phyloP scores from a whole-genome alignment of 2,888 invertebrate genomes.

The Ornithoptera priamus region DNA sequence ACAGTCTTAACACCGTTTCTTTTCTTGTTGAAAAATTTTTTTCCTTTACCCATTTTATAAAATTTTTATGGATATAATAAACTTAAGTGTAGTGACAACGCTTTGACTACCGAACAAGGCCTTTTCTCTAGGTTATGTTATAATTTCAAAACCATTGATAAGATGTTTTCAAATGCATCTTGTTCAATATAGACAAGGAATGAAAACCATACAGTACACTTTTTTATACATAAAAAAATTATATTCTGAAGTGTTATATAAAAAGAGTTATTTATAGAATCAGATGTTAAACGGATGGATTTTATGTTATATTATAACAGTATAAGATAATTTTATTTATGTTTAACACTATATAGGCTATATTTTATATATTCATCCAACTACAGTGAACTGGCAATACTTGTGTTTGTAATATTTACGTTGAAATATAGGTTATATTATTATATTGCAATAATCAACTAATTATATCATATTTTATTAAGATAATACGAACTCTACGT shows the following conservation, averaged over 20 bases:
- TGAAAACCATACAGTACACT: no score
- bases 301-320: neutral
- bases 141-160: no score
- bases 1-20: constrained; percentile 49
- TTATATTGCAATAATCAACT: neutral
- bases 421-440: neutral
- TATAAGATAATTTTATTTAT: neutral
- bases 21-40: constrained; percentile 48
- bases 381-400: neutral
- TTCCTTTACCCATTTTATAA: constrained; percentile 52
- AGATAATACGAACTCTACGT: neutral
- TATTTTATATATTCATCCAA: no score
- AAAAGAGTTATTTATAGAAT: no score
- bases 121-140: no score
- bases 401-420: neutral
- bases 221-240: no score
- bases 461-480: neutral
- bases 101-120: neutral
- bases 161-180: no score
- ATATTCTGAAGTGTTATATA: no score
- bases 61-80: no score
- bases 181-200: no score
- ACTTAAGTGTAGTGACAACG: neutral
- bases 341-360: no score
- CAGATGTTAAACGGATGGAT: no score